Evolutionary conservation across 2,888 invertebrate genomes (phyloP).

Genomic region (Spisula solida): DNA sequence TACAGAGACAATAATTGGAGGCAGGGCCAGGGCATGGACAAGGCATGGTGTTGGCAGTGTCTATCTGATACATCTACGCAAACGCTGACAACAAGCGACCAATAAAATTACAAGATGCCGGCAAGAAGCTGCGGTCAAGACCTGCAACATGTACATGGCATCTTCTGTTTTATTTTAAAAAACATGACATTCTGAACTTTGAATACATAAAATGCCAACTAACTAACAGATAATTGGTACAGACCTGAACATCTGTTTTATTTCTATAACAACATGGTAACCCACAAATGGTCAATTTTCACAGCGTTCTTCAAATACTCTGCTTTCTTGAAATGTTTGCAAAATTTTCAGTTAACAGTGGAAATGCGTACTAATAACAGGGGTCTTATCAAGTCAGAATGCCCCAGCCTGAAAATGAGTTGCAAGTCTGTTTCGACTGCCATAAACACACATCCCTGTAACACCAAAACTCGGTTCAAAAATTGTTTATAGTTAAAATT

Average conservation of each 20-base stretch:
- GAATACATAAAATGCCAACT: too few relatives aligned
- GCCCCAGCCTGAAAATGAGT: too few relatives aligned
- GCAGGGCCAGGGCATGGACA: background rate
- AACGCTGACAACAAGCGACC: background rate
- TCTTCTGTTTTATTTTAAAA: background rate
- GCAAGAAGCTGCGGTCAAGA: background rate
- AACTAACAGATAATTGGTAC: too few relatives aligned
- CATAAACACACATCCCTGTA: too few relatives aligned
- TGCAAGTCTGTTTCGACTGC: too few relatives aligned
- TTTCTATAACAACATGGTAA: background rate
- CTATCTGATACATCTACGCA: background rate
- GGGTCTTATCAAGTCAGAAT: too few relatives aligned
- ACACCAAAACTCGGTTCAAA: too few relatives aligned
- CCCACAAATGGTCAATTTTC: background rate
- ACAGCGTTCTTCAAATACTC: too few relatives aligned
- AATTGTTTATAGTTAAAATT: too few relatives aligned
- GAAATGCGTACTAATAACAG: too few relatives aligned
- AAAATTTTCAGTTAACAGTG: too few relatives aligned
- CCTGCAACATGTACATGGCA: background rate
- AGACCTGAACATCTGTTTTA: background rate
- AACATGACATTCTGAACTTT: background rate
- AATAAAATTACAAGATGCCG: background rate
- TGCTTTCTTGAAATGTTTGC: too few relatives aligned
- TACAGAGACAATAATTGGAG: slow-evolving; percentile 9
- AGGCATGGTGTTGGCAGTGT: background rate